These are phyloP conservation scores for Lottia gigantea DNA, from an alignment of 2,888 invertebrate genomes.

Conservation along the genomic window DNA sequence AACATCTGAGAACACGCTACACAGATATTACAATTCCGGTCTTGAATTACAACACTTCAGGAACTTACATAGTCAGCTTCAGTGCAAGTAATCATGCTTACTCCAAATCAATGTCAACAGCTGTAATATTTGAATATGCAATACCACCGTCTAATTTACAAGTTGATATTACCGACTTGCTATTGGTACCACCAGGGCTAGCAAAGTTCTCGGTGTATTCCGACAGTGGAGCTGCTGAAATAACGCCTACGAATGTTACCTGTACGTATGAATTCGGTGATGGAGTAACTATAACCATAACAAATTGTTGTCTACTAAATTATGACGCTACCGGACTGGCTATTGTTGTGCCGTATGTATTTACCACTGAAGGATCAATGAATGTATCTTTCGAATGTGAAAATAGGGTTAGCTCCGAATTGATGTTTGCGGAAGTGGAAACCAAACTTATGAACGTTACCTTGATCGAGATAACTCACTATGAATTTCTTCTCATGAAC, in stretches of 20 bases:
- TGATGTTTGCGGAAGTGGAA: background rate
- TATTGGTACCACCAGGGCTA: background rate
- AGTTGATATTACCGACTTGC: background rate
- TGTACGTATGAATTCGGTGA: background rate
- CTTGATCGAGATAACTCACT: background rate
- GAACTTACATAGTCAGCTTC: background rate
- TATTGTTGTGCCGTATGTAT: background rate
- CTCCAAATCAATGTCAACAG: background rate
- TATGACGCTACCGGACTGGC: background rate
- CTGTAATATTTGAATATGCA: background rate
- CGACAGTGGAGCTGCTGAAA: background rate
- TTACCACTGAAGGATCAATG: background rate
- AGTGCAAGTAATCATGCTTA: background rate
- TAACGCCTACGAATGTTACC: background rate
- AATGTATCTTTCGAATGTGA: background rate
- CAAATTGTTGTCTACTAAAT: background rate
- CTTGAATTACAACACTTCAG: background rate
- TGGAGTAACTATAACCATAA: background rate
- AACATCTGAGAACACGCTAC: background rate
- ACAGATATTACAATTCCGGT: background rate
- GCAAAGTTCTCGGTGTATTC: background rate
- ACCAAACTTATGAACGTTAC: background rate
- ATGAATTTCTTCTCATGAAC: conserved; percentile 4
- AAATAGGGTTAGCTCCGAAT: background rate
- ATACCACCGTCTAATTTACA: conserved; percentile 1